phyloP scores from a whole-genome alignment of 1,140 invertebrate species.

The Tachypleus tridentatus region DNA sequence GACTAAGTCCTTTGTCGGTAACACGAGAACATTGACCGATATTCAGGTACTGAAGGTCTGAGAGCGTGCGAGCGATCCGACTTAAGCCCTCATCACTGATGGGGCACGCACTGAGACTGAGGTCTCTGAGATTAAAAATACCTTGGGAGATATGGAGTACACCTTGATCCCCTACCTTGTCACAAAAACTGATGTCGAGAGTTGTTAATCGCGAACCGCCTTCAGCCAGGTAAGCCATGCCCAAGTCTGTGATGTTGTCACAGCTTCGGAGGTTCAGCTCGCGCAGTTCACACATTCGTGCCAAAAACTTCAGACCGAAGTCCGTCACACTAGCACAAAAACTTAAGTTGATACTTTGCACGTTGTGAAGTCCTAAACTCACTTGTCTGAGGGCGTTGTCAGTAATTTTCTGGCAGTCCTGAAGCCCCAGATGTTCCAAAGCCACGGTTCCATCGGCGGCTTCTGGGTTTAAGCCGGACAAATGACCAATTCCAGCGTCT shows the following conservation, averaged over 20 bases:
- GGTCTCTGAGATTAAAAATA: slow-evolving; percentile 60
- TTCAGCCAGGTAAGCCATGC: slow-evolving; percentile 79
- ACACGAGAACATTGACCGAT: slow-evolving; percentile 83
- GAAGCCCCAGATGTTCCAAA: slow-evolving; percentile 72
- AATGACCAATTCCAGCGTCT: slow-evolving; percentile 72
- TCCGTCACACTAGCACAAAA: slow-evolving; percentile 90
- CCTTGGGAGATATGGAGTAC: slow-evolving; percentile 76
- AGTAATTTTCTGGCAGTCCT: slow-evolving; percentile 86
- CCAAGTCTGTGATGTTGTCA: slow-evolving; percentile 84
- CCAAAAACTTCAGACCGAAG: slow-evolving; percentile 73
- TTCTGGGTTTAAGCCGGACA: slow-evolving; percentile 58
- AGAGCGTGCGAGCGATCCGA: slow-evolving; percentile 63
- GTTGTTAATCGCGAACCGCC: slow-evolving; percentile 57
- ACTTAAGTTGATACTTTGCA: slow-evolving; percentile 78
- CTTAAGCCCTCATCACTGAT: slow-evolving; percentile 83
- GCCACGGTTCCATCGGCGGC: slow-evolving; percentile 44
- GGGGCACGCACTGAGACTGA: slow-evolving; percentile 84
- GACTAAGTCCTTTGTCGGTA: slow-evolving; percentile 72
- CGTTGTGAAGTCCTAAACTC: slow-evolving; percentile 56
- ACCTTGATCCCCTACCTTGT: slow-evolving; percentile 83
- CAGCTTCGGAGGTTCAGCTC: slow-evolving; percentile 82
- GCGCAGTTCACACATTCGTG: slow-evolving; percentile 62
- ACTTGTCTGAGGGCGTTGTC: slow-evolving; percentile 79
- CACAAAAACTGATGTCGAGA: slow-evolving; percentile 88
- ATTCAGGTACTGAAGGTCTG: slow-evolving; percentile 76